Conservation (phyloP, 2,113 vertebrate genomes). For the Nymphicus hollandicus region DNA sequence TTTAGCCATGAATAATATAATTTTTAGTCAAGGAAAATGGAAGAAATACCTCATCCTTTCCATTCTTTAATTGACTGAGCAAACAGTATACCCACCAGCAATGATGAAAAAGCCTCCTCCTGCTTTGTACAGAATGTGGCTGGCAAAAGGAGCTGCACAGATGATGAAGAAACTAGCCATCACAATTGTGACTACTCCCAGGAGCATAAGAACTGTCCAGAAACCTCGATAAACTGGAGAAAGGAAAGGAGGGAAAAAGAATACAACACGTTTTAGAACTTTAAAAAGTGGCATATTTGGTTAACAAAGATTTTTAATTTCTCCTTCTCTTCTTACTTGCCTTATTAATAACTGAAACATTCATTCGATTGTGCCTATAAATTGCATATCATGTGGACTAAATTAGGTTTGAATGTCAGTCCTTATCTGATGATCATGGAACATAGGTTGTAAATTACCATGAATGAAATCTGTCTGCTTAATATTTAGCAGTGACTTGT, state of each 20-base stretch:
- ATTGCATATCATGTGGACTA: neutral
- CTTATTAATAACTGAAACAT: neutral
- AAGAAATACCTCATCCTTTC: neutral
- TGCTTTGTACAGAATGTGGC: constrained; percentile 87
- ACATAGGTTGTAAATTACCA: neutral
- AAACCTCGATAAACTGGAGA: constrained; percentile 92
- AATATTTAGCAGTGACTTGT: neutral
- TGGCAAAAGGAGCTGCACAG: constrained; percentile 93
- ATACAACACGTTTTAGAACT: neutral
- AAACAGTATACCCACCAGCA: constrained; percentile 80
- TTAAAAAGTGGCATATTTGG: neutral
- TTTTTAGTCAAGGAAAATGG: neutral
- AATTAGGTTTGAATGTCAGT: neutral
- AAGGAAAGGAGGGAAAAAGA: neutral
- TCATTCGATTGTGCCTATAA: neutral
- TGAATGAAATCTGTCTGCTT: neutral
- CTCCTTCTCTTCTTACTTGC: neutral
- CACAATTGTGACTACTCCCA: constrained; percentile 83
- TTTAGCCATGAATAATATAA: neutral
- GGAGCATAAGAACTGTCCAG: constrained; percentile 93
- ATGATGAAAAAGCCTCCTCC: constrained; percentile 87
- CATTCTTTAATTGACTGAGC: neutral
- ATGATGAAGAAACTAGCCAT: constrained; percentile 90
- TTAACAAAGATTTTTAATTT: neutral
- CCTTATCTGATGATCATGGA: neutral